Base-by-base conservation (phyloP, 2,888 invertebrate genomes). In the Cloeon dipterum region DNA sequence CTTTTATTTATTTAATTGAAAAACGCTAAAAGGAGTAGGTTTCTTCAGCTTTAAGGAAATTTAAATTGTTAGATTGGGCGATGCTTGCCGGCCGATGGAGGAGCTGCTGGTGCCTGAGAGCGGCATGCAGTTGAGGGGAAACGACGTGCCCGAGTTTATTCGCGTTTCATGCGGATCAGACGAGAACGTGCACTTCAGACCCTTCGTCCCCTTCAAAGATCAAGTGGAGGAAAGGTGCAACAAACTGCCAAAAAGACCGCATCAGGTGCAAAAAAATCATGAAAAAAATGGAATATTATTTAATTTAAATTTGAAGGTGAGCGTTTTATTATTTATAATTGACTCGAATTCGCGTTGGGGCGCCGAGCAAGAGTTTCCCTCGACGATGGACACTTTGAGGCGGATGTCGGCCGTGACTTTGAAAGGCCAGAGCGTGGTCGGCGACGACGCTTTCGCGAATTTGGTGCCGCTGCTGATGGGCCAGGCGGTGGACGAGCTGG, bases 401-500 rank as follows among this genome's bases (percentile, higher is more conserved):
- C n/a, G n/a, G 8, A 7, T 16, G 5, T 8, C 34, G 8, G 73
- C 74, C 25, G 64, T 81, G 35, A 85, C 85, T 51, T 62, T 93
- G 51, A 55, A 74, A 44, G 91, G 91, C 4, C 89, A 85, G 55
- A 88, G 81, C 51, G 93, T 91, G 64, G 77, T 93, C 5, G 93
- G 74, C 3, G 91, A 91, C 54, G 93, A 91, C 54, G 91, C 91
- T 0, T 89, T 81, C 52, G 86, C 88, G 1, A 93, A 93, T 54
- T 54, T 93, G 40, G 68, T 79, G 7, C 79, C 91, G 0, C 66
- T 83, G 42, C 57, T 89, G 8, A 69, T 73, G 5, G 89, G 89
- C 0, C 52, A 73, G 32, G 66, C 64, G 29, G 68, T 68, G 19
- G 59, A 60, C 1, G 77, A 83, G 47, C 52, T 83, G 32, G 59